Evolutionary conservation across 2,797 vertebrate species (phyloP).

Genomic region (Eidolon dupreanum): DNA sequence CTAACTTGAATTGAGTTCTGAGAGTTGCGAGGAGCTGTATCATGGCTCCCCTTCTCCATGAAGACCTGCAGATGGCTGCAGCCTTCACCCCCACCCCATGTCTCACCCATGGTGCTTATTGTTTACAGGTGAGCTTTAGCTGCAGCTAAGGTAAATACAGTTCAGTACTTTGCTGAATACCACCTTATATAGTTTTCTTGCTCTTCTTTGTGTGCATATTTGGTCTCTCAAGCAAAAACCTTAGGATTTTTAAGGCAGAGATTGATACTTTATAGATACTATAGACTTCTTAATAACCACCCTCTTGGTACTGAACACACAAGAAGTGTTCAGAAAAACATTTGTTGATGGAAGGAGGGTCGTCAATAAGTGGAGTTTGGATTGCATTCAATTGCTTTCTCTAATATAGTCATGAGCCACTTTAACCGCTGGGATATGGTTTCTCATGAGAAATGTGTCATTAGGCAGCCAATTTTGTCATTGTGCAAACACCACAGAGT

Average conservation of each 20-base stretch:
- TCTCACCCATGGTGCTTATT: rapidly evolving
- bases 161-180: not conserved
- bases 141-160: not conserved
- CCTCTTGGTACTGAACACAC: not conserved
- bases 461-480: not conserved
- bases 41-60: not conserved
- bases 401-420: not conserved
- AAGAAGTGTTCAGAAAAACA: not conserved
- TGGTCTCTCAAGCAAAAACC: not conserved
- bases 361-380: not conserved
- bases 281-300: not conserved
- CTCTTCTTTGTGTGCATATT: not conserved
- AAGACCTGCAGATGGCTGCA: not conserved
- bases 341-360: not conserved
- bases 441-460: not conserved
- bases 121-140: not conserved
- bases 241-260: not conserved
- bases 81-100: not conserved
- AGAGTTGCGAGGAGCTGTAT: not conserved
- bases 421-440: not conserved
- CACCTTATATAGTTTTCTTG: not conserved
- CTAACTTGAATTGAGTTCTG: not conserved
- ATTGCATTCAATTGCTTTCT: not conserved
- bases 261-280: not conserved
- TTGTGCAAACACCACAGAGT: not conserved